These are phyloP conservation scores for Habroteleia sp. DNA, from an alignment of 2,888 invertebrate species.

Conservation along the genomic window DNA sequence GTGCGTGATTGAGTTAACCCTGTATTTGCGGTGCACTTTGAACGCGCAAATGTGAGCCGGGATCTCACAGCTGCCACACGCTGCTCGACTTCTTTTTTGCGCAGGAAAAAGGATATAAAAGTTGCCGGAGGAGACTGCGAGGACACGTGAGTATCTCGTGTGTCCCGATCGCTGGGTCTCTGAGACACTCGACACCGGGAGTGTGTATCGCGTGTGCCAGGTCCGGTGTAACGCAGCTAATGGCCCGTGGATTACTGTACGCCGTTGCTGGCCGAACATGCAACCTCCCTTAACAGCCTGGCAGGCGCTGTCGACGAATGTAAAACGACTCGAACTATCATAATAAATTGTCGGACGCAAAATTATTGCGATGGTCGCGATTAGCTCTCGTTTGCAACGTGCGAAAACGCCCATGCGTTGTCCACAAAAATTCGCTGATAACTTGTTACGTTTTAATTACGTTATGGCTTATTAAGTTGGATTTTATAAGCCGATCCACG, in stretches of 20 bases:
- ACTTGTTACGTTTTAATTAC: constrained; percentile 47
- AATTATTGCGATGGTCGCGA: constrained; percentile 55
- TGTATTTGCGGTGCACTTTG: constrained; percentile 61
- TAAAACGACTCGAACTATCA: constrained; percentile 58
- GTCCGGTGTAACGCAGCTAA: constrained; percentile 74
- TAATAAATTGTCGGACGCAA: constrained; percentile 49
- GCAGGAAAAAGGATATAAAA: constrained; percentile 51
- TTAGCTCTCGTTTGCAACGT: constrained; percentile 34
- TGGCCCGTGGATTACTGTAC: constrained; percentile 76
- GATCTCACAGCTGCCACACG: constrained; percentile 56
- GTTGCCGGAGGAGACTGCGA: constrained; percentile 62
- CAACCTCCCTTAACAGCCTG: constrained; percentile 54
- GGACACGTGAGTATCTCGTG: constrained; percentile 75
- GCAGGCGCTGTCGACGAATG: constrained; percentile 60
- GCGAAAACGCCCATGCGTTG: constrained; percentile 13
- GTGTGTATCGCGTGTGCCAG: constrained; percentile 76
- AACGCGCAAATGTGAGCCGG: constrained; percentile 54
- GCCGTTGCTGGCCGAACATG: constrained; percentile 41
- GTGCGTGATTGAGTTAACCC: constrained; percentile 59
- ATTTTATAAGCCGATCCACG: not conserved
- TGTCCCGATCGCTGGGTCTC: constrained; percentile 70
- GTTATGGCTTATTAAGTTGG: constrained; percentile 18
- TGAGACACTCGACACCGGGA: constrained; percentile 76
- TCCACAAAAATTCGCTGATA: constrained; percentile 8
- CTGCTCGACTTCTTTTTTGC: constrained; percentile 40